Evolutionary conservation across 2,888 invertebrate species (phyloP).

Genomic region (Parasteatoda lunata): DNA sequence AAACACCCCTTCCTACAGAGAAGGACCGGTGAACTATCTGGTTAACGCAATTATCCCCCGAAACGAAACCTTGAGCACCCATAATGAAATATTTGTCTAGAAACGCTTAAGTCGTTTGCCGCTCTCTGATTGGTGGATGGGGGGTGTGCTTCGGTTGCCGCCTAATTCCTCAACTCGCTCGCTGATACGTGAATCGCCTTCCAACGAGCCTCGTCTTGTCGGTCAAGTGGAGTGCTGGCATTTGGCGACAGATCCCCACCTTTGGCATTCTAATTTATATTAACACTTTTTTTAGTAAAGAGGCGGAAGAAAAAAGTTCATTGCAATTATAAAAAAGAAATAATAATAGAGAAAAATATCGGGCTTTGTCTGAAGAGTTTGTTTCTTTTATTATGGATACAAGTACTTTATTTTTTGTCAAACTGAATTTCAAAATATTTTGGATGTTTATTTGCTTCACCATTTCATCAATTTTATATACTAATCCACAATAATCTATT

Average conservation of each 20-base stretch:
- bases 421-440: no score
- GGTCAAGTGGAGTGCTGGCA: constrained; percentile 5
- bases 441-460: no score
- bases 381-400: no score
- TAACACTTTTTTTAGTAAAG: no score
- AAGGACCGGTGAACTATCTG: constrained; percentile 65
- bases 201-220: constrained; percentile 28
- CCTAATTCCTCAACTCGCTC: constrained; percentile 67
- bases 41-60: constrained; percentile 69
- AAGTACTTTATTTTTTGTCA: no score
- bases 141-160: constrained; percentile 61
- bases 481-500: no score
- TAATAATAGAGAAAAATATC: no score
- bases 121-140: constrained; percentile 62
- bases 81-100: constrained; percentile 69
- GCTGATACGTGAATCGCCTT: constrained; percentile 66
- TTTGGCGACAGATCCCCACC: constrained; percentile 28
- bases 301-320: no score
- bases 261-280: neutral
- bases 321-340: no score
- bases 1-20: constrained; percentile 39
- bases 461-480: no score
- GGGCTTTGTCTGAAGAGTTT: no score
- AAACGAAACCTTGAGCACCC: constrained; percentile 61
- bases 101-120: constrained; percentile 68